Percentiles rank a stretch among this genome's conserved stretches.
Conservation (phyloP, 2,888 invertebrate species). For the Nemotelus nigrinus region DNA sequence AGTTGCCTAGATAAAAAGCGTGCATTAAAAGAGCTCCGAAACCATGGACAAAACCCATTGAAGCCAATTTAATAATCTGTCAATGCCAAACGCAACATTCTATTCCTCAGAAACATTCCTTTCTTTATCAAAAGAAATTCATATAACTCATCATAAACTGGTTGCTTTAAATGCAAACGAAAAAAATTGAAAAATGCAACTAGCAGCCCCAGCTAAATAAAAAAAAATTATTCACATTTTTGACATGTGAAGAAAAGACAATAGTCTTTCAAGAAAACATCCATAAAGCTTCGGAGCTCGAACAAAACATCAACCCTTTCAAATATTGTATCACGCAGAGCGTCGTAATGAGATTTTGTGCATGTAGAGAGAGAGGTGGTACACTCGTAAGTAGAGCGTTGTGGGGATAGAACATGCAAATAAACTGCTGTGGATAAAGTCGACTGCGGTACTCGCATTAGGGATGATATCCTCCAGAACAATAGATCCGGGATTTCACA, state of each 20-base stretch:
- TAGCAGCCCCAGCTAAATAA: too few species aligned
- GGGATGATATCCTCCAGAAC: slow-evolving; percentile 17
- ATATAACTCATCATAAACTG: too few species aligned
- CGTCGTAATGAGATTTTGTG: slow-evolving; percentile 40
- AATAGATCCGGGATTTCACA: slow-evolving; percentile 22
- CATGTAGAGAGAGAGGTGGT: slow-evolving; percentile 2
- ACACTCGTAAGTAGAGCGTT: not conserved
- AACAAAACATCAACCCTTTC: slow-evolving; percentile 40
- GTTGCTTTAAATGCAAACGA: too few species aligned
- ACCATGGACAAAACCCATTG: too few species aligned
- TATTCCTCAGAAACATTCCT: too few species aligned
- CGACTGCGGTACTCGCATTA: slow-evolving; percentile 12
- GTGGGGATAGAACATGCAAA: not conserved
- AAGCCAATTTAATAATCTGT: too few species aligned
- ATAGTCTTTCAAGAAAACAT: not conserved
- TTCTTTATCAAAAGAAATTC: too few species aligned
- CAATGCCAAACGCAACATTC: too few species aligned
- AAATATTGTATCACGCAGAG: slow-evolving; percentile 31
- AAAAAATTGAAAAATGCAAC: too few species aligned
- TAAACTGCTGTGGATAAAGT: slow-evolving; percentile 3
- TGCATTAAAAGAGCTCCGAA: too few species aligned
- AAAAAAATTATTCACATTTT: slow-evolving; percentile 1
- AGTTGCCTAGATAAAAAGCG: too few species aligned
- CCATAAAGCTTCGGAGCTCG: slow-evolving; percentile 10
- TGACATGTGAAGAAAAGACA: slow-evolving; percentile 34